A percentile compares a stretch with the other conserved stretches of the same genome.
Conservation (phyloP, 2,113 vertebrate species). For the Lota lota region DNA sequence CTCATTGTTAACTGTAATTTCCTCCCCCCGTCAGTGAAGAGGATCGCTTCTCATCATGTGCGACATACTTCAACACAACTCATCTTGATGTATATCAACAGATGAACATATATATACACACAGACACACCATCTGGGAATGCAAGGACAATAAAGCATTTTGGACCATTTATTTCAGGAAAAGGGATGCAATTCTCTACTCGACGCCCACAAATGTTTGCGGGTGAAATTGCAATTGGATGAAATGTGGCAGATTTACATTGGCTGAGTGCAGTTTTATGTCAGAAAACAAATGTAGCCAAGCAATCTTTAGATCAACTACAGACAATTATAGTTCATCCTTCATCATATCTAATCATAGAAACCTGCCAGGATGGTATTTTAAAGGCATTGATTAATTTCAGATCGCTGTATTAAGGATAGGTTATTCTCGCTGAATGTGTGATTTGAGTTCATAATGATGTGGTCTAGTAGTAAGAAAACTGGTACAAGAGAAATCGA, state of each 20-base stretch:
- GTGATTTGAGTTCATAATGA: no score
- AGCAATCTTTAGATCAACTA: slow-evolving; percentile 57
- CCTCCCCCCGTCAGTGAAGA: slow-evolving; percentile 31
- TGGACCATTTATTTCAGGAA: slow-evolving; percentile 49
- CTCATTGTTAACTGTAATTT: slow-evolving; percentile 58
- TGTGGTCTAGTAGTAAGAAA: no score
- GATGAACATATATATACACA: no score
- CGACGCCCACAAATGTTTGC: slow-evolving; percentile 64
- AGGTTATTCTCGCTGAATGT: not conserved
- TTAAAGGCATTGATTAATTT: slow-evolving; percentile 34
- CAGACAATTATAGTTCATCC: slow-evolving; percentile 47
- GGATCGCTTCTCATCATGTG: slow-evolving; percentile 27
- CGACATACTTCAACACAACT: slow-evolving; percentile 51
- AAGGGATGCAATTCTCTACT: slow-evolving; percentile 42
- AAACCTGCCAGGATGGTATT: slow-evolving; percentile 15
- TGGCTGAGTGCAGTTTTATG: slow-evolving; percentile 55
- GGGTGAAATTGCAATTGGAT: slow-evolving; percentile 63
- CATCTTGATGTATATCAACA: slow-evolving; percentile 59
- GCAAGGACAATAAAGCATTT: slow-evolving; percentile 49
- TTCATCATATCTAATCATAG: slow-evolving; percentile 30
- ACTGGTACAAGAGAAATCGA: no score
- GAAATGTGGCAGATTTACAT: slow-evolving; percentile 66
- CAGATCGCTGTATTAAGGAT: not conserved
- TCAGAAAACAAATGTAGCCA: slow-evolving; percentile 58
- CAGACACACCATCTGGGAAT: slow-evolving; percentile 15